phyloP scores from a whole-genome alignment of 2,113 vertebrate species.

The Perca fluviatilis region DNA sequence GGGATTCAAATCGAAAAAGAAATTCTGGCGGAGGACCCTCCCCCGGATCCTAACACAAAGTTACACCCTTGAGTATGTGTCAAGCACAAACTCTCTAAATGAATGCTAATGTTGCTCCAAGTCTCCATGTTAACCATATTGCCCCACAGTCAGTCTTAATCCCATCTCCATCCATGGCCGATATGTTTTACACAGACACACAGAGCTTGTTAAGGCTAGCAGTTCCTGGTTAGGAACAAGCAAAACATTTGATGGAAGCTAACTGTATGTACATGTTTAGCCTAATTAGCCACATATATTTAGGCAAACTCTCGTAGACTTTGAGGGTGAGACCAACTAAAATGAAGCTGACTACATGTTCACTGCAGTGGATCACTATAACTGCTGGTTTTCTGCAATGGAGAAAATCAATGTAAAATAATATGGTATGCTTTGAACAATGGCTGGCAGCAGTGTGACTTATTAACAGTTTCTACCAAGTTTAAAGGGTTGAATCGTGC shows the following conservation, averaged over 20 bases:
- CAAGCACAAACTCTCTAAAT: not conserved
- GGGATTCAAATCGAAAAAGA: no score
- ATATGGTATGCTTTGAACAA: not conserved
- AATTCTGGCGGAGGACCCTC: no score
- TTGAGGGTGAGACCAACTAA: not conserved
- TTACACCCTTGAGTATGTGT: no score
- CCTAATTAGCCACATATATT: not conserved
- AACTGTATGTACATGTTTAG: not conserved
- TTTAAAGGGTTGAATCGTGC: constrained; percentile 11
- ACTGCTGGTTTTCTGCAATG: not conserved
- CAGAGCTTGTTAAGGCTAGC: not conserved
- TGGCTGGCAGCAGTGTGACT: not conserved
- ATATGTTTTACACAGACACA: not conserved
- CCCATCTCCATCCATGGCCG: not conserved
- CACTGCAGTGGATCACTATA: not conserved
- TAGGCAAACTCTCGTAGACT: not conserved
- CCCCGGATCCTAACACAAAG: no score
- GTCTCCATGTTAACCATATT: not conserved
- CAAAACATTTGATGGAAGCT: not conserved
- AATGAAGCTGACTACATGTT: not conserved
- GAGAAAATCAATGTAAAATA: not conserved
- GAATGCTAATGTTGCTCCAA: not conserved
- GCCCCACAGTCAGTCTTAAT: not conserved
- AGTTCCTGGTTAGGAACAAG: not conserved
- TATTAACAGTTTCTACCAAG: not conserved